Percentiles rank a stretch among this genome's conserved stretches.
These are phyloP conservation scores for Aegithalos caudatus DNA, from an alignment of 2,113 vertebrate species.

Conservation along the genomic window DNA sequence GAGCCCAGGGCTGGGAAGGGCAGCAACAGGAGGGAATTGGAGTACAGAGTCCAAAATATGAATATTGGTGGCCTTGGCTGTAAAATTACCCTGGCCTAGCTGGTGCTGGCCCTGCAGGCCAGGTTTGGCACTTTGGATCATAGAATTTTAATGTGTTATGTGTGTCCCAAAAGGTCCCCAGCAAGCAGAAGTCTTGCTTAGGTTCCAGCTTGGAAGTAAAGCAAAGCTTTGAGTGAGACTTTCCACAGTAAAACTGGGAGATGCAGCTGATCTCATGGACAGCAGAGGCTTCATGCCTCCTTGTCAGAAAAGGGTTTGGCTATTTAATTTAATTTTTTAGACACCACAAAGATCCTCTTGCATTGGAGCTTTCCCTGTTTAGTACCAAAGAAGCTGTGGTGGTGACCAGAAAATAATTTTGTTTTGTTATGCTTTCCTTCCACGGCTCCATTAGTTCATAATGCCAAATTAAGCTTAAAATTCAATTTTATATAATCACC, in stretches of 20 bases:
- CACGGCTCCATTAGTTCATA: background rate
- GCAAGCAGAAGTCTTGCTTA: background rate
- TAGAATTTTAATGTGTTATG: background rate
- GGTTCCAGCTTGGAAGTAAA: background rate
- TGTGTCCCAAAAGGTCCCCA: background rate
- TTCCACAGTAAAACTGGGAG: background rate
- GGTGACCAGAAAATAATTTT: background rate
- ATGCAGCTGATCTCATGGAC: background rate
- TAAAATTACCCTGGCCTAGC: background rate
- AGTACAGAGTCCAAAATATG: background rate
- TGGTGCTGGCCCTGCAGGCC: background rate
- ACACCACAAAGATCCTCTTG: background rate
- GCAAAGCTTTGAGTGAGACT: background rate
- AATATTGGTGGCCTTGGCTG: background rate
- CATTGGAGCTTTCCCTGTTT: background rate
- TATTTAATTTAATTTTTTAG: background rate
- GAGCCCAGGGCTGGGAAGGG: background rate
- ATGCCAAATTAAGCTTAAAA: constrained; percentile 18
- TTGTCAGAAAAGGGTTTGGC: background rate
- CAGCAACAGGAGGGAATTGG: background rate
- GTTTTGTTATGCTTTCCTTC: background rate
- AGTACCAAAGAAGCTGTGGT: background rate
- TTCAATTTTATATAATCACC: background rate
- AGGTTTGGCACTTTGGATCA: background rate
- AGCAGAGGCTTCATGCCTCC: background rate